Conservation (phyloP, 2,797 vertebrate species). For the Dicrostonyx torquatus region DNA sequence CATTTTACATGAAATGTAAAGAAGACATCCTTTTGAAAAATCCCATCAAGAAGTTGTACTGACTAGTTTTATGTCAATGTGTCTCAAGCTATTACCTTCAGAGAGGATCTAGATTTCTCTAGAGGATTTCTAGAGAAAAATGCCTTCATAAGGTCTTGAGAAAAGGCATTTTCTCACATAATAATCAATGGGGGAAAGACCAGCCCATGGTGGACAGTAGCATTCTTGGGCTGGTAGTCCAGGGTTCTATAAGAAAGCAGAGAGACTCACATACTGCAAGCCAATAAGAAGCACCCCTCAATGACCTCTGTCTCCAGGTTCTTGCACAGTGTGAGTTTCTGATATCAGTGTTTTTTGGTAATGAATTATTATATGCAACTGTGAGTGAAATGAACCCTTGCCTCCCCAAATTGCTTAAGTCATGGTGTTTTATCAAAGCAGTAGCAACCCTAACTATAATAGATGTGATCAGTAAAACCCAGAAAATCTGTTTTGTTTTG, state of each 20-base stretch:
- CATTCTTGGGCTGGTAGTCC: background rate
- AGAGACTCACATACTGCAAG: background rate
- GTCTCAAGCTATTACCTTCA: background rate
- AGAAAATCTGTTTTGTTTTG: background rate
- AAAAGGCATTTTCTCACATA: background rate
- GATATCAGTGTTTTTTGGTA: background rate
- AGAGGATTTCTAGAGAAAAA: no score
- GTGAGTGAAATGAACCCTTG: background rate
- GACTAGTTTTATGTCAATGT: background rate
- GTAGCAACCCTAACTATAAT: background rate
- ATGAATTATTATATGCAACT: background rate
- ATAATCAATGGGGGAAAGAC: no score
- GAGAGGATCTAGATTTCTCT: background rate
- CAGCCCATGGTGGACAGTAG: no score
- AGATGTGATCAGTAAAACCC: background rate
- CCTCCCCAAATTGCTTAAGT: background rate
- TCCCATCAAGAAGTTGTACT: background rate
- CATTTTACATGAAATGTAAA: background rate
- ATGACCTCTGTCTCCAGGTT: background rate
- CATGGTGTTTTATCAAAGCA: background rate
- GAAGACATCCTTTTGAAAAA: background rate
- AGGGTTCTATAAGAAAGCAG: background rate
- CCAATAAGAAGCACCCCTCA: background rate
- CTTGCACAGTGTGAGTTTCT: background rate
- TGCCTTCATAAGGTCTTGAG: background rate